phyloP scores from a whole-genome alignment of 2,113 vertebrate species.

The Puntigrus tetrazona region DNA sequence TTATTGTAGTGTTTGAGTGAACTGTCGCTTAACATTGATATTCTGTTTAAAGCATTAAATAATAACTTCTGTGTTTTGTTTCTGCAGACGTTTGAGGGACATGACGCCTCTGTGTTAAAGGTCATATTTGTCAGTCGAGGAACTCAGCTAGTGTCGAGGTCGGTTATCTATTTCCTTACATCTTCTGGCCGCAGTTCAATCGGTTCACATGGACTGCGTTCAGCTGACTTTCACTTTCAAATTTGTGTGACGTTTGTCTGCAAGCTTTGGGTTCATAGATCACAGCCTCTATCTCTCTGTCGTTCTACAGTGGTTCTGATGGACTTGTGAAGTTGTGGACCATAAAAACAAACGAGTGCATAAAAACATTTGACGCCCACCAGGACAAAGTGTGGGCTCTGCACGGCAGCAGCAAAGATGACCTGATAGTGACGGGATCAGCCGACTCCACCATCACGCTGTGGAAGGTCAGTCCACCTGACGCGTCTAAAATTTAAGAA shows the following conservation, averaged over 20 bases:
- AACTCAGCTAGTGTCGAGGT: conserved; percentile 92
- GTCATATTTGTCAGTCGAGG: conserved; percentile 89
- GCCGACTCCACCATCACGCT: conserved; percentile 86
- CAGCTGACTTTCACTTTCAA: not conserved
- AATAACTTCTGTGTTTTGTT: not conserved
- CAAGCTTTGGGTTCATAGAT: not conserved
- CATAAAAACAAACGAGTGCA: conserved; percentile 94
- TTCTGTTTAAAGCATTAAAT: not conserved
- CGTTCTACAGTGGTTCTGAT: conserved; percentile 82
- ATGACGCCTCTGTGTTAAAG: conserved; percentile 94
- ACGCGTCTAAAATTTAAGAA: too few species aligned
- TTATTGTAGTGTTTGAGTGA: too few species aligned
- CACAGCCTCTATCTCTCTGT: not conserved
- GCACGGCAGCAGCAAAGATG: conserved; percentile 81
- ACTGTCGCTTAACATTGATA: not conserved
- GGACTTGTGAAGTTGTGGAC: conserved; percentile 98
- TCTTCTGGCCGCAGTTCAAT: not conserved
- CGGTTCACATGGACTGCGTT: not conserved
- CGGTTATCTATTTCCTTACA: not conserved
- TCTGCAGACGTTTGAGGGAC: conserved; percentile 93
- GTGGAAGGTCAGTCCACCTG: conserved; percentile 82
- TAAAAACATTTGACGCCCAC: conserved; percentile 89
- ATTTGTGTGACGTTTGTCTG: not conserved
- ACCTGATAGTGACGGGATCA: conserved; percentile 83
- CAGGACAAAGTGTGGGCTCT: conserved; percentile 96